These are phyloP conservation scores for Drosophila kurseongensis DNA, from an alignment of 1,140 invertebrate genomes.

Conservation along the genomic window DNA sequence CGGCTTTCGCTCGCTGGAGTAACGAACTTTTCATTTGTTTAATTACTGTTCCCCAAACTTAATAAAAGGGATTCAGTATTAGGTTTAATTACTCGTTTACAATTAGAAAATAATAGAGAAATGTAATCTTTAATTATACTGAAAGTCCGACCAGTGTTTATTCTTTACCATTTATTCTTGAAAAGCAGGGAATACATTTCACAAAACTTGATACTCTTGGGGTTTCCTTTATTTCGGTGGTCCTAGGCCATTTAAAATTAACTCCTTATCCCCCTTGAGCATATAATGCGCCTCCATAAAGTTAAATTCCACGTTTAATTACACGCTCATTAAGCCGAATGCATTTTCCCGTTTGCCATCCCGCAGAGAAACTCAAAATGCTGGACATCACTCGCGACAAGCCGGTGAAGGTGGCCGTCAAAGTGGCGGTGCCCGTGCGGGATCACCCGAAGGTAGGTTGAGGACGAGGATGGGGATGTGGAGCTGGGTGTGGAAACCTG, in stretches of 20 bases:
- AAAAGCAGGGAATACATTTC: not conserved
- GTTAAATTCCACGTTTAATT: slow-evolving; percentile 43
- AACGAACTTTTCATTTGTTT: not conserved
- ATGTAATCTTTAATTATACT: not conserved
- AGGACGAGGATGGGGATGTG: not conserved
- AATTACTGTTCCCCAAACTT: not conserved
- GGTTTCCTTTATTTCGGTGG: not conserved
- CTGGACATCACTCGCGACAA: slow-evolving; percentile 93
- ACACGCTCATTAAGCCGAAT: slow-evolving; percentile 36
- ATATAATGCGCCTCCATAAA: slow-evolving; percentile 17
- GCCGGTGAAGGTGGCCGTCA: slow-evolving; percentile 92
- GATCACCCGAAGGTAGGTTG: slow-evolving; percentile 91
- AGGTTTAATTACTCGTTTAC: not conserved
- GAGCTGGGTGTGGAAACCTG: not conserved
- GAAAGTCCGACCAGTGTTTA: not conserved
- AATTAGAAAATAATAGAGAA: not conserved
- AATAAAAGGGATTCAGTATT: not conserved
- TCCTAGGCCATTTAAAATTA: slow-evolving; percentile 8
- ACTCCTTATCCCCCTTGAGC: not conserved
- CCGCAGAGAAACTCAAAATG: slow-evolving; percentile 86
- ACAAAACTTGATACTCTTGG: not conserved
- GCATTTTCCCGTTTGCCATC: slow-evolving; percentile 23
- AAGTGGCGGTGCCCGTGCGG: slow-evolving; percentile 91
- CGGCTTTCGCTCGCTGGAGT: not conserved
- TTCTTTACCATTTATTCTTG: not conserved